These are phyloP conservation scores for Donacobius atricapilla DNA, from an alignment of 2,113 vertebrate genomes.

Conservation along the genomic window DNA sequence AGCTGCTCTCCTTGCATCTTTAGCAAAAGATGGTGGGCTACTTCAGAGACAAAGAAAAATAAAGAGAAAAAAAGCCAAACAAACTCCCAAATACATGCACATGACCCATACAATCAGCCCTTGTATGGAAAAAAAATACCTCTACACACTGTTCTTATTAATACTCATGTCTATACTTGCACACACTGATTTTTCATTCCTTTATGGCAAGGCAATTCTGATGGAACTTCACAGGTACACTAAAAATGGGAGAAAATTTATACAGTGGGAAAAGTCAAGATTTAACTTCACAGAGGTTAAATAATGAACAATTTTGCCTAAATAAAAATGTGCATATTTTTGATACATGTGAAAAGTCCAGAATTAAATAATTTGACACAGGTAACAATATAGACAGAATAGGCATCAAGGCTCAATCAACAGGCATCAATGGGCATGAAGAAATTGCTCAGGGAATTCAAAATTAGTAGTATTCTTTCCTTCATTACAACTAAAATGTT, in stretches of 20 bases:
- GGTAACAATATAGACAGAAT: background rate
- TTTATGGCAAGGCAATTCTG: background rate
- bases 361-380: background rate
- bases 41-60: background rate
- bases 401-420: background rate
- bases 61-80: background rate
- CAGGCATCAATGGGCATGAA: background rate
- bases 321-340: background rate
- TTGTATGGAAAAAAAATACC: background rate
- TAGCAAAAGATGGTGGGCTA: background rate
- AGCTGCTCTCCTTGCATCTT: background rate
- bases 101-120: background rate
- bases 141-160: background rate
- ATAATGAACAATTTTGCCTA: background rate
- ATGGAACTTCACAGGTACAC: background rate
- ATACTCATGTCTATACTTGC: background rate
- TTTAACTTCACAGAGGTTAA: background rate
- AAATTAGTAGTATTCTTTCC: background rate
- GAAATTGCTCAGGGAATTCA: background rate
- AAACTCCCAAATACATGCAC: background rate
- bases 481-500: background rate
- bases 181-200: background rate
- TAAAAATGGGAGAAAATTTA: background rate
- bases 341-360: background rate
- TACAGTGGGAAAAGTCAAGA: background rate